phyloP scores from a whole-genome alignment of 2,797 vertebrate species.

The Sebastes trivittatus region DNA sequence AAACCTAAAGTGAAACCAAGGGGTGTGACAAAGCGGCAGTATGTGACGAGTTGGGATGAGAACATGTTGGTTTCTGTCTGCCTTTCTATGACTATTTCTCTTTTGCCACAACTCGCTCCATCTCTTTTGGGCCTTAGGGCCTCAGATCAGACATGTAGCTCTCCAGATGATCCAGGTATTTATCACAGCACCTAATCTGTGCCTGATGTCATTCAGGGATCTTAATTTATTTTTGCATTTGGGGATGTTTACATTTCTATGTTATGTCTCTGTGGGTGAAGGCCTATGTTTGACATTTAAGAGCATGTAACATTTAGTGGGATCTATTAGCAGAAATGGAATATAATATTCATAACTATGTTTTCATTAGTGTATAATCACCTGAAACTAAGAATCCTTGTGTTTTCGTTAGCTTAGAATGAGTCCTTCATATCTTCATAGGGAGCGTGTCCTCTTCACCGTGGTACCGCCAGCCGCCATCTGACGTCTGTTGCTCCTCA shows the following conservation, averaged over 20 bases:
- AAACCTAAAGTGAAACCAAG: too few relatives aligned
- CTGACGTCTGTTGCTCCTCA: too few relatives aligned
- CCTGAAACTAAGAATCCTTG: too few relatives aligned
- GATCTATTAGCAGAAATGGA: too few relatives aligned
- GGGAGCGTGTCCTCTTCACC: too few relatives aligned
- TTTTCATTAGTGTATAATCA: too few relatives aligned
- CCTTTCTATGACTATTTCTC: accelerated
- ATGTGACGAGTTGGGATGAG: too few relatives aligned
- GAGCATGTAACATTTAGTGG: too few relatives aligned
- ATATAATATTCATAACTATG: too few relatives aligned
- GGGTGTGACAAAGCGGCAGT: too few relatives aligned
- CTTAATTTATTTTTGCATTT: neutral
- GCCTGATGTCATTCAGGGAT: neutral
- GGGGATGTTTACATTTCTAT: neutral
- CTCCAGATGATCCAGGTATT: neutral
- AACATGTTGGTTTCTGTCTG: neutral
- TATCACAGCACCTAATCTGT: neutral
- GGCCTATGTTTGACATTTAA: neutral
- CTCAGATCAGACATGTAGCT: neutral
- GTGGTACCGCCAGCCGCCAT: accelerated
- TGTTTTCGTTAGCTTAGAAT: too few relatives aligned
- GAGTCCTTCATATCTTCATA: too few relatives aligned
- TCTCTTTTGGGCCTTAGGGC: neutral
- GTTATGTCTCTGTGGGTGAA: neutral
- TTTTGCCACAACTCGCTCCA: neutral